Base-by-base conservation (phyloP, 2,113 vertebrate genomes). In the Pelecanus crispus region DNA sequence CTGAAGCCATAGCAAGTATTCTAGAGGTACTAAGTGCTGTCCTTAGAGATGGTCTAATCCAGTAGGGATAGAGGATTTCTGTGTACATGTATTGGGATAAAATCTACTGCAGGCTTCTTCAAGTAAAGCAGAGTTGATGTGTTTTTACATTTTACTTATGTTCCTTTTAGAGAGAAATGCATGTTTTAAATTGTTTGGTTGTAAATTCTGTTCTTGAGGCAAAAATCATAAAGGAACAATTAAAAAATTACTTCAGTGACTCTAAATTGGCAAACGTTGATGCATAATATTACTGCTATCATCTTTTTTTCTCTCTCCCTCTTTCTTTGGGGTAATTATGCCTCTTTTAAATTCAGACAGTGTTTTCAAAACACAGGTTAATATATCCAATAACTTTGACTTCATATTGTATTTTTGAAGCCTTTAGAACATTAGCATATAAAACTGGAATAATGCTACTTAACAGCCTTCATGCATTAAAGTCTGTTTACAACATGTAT, bases 261-360 rank as follows among this genome's bases (percentile, higher is more conserved):
- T 97, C 83, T 96, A 93, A 95, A 75, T 2, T 92, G 80, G 81
- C 62, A 87, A 81, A 73, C 4, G 38, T 17, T 70, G 63, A 61
- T 70, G 88, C 24, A 84, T 28, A 86, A 29, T 71, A 84, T 75
- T 70, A 47, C 88, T 87, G 26, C 4, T 40, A 71, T 2, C 8
- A 32, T 34, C 3, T 79, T 78, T 81, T 81, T 81, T 70, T 49
- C 14, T 9, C 5, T 70, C 17, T 67, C 49, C 7, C 11, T 92
- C 34, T 87, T 66, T 91, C 94, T 95, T 83, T 95, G 40, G 49
- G 32, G 34, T 87, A 96, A 86, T 84, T 83, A 52, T 72, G 47
- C 19, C 25, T 92, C 24, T 56, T 80, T 88, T 89, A 97, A 93
- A 97, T 92, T 97, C 95, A 97, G 73, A 86, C 4, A 68, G 36